Percentiles rank a stretch among this genome's conserved stretches.
Evolutionary conservation across 2,113 vertebrate genomes (phyloP).

Genomic region (Stigmatopora argus): DNA sequence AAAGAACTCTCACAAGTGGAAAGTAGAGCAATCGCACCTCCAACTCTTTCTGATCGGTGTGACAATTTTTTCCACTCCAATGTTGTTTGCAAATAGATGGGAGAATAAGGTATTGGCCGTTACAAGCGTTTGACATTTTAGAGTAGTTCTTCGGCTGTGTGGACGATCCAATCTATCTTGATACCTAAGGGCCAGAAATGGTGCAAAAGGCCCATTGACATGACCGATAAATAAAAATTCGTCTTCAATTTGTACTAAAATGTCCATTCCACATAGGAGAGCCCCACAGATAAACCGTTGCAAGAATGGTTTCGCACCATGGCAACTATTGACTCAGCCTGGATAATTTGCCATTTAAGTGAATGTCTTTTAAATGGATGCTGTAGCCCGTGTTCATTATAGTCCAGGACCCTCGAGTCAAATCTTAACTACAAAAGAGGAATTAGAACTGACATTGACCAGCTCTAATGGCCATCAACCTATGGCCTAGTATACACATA

Average conservation of each 20-base stretch:
- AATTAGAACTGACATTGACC: not conserved
- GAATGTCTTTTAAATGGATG: constrained; percentile 18
- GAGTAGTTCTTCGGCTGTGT: constrained; percentile 4
- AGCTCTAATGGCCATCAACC: not conserved
- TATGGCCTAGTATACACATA: too few relatives aligned
- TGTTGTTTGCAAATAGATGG: constrained; percentile 13
- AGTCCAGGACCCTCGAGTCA: constrained; percentile 14
- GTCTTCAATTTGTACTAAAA: not conserved
- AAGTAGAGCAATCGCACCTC: constrained; percentile 10
- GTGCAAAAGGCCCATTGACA: constrained; percentile 21
- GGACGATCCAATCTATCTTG: constrained; percentile 21
- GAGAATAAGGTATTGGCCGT: constrained; percentile 6
- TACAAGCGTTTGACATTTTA: constrained; percentile 20
- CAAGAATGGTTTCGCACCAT: constrained; percentile 24
- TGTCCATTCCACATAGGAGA: constrained; percentile 7
- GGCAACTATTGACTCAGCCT: constrained; percentile 28
- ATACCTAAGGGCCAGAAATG: constrained; percentile 11
- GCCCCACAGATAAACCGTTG: constrained; percentile 18
- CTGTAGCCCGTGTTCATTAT: constrained; percentile 14
- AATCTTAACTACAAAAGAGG: not conserved
- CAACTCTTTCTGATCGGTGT: constrained; percentile 6
- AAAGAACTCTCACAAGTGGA: constrained; percentile 16
- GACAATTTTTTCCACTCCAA: constrained; percentile 8
- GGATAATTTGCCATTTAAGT: constrained; percentile 31
- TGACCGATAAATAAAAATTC: constrained; percentile 36